A percentile compares a stretch with the other conserved stretches of the same genome.
Evolutionary conservation across 1,140 invertebrate species (phyloP).

Genomic region (Riptortus pedestris): DNA sequence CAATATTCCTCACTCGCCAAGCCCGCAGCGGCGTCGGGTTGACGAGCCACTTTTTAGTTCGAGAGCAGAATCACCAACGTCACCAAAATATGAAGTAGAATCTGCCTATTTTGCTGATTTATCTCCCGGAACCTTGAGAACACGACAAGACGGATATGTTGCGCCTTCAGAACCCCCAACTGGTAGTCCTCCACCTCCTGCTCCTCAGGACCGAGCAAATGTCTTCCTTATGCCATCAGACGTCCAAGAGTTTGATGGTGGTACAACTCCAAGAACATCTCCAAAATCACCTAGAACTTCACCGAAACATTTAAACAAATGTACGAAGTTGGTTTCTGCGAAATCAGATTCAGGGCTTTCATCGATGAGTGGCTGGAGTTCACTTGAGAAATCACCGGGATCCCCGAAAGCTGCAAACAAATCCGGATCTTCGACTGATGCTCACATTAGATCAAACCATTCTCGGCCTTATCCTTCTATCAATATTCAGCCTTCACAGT

Average conservation of each 20-base stretch:
- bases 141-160: conserved; percentile 52
- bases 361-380: conserved; percentile 70
- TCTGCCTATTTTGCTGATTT: not conserved
- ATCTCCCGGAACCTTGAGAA: conserved; percentile 39
- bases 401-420: conserved; percentile 44
- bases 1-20: conserved; percentile 39
- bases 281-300: conserved; percentile 62
- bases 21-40: conserved; percentile 18
- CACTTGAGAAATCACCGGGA: conserved; percentile 68
- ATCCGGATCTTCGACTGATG: not conserved
- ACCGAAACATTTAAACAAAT: conserved; percentile 57
- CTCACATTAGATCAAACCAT: not conserved
- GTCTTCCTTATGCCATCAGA: conserved; percentile 26
- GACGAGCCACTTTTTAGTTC: conserved; percentile 8
- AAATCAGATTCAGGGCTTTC: conserved; percentile 76
- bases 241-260: not conserved
- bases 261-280: conserved; percentile 51
- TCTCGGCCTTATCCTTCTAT: conserved; percentile 11
- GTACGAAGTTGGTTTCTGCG: conserved; percentile 51
- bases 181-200: conserved; percentile 65
- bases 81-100: not conserved
- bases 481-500: conserved; percentile 9
- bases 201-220: conserved; percentile 43
- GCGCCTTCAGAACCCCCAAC: conserved; percentile 44
- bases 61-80: not conserved